These are phyloP conservation scores for Lepidocyrtinus sp. DNA, from an alignment of 2,888 invertebrate genomes.

Conservation along the genomic window DNA sequence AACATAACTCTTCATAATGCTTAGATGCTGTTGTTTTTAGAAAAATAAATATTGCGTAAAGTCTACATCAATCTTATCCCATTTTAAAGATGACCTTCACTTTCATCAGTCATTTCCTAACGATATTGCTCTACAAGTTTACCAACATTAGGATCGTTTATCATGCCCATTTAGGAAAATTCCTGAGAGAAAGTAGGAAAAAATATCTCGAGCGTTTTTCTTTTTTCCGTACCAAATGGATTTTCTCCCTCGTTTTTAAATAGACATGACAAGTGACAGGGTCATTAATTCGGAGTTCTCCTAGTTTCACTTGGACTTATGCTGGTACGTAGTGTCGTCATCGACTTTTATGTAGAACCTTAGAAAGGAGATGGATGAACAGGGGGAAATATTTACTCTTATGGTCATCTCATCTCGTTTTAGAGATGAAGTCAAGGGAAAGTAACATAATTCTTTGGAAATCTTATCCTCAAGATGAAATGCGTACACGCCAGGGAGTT, in stretches of 20 bases:
- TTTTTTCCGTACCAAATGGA: conserved; percentile 15
- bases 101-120: conserved; percentile 56
- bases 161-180: background rate
- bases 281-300: conserved; percentile 54
- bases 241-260: conserved; percentile 26
- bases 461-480: background rate
- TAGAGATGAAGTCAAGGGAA: background rate
- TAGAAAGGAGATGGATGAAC: background rate
- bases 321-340: background rate
- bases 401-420: background rate
- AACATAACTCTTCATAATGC: background rate
- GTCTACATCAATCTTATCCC: conserved; percentile 11
- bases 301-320: background rate
- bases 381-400: conserved; percentile 47
- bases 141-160: background rate
- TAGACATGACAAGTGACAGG: conserved; percentile 58
- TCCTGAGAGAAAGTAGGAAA: background rate
- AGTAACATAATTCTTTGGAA: background rate
- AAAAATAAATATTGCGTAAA: background rate
- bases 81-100: conserved; percentile 54
- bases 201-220: background rate
- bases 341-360: conserved; percentile 40
- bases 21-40: no score
- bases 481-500: background rate
- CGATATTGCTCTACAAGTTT: conserved; percentile 26